Percentiles rank a stretch among this genome's conserved stretches.
Evolutionary conservation across 2,797 vertebrate genomes (phyloP).

Genomic region (Peromyscus melanophrys): DNA sequence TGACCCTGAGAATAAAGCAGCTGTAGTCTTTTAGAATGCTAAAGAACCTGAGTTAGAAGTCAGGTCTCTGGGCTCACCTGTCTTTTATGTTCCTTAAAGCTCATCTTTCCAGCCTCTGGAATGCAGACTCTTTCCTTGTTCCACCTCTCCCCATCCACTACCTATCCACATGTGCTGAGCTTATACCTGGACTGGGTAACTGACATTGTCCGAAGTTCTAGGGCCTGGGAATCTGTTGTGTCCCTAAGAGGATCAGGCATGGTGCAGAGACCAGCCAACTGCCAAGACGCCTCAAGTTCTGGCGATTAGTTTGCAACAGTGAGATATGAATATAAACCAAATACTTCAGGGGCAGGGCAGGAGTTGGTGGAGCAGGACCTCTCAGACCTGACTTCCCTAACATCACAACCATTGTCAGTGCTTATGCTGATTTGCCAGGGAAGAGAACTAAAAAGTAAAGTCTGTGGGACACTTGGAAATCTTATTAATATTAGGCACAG

Average conservation of each 20-base stretch:
- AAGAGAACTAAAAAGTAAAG: conserved; percentile 28
- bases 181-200: neutral
- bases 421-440: neutral
- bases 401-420: neutral
- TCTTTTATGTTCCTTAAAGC: neutral
- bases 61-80: neutral
- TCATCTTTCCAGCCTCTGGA: conserved; percentile 13
- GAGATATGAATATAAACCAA: neutral
- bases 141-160: neutral
- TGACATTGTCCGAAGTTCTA: neutral
- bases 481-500: neutral
- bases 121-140: neutral
- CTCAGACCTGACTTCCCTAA: neutral
- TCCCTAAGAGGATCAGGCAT: neutral
- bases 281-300: neutral
- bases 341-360: too few relatives aligned
- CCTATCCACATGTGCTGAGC: neutral
- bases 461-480: neutral
- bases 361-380: neutral
- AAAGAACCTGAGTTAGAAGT: conserved; percentile 36
- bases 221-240: neutral
- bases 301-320: neutral
- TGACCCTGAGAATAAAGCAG: conserved; percentile 45
- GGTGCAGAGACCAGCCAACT: neutral
- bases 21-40: conserved; percentile 25